Conservation (phyloP, 2,113 vertebrate species). For the Paradoxurus hermaphroditus region DNA sequence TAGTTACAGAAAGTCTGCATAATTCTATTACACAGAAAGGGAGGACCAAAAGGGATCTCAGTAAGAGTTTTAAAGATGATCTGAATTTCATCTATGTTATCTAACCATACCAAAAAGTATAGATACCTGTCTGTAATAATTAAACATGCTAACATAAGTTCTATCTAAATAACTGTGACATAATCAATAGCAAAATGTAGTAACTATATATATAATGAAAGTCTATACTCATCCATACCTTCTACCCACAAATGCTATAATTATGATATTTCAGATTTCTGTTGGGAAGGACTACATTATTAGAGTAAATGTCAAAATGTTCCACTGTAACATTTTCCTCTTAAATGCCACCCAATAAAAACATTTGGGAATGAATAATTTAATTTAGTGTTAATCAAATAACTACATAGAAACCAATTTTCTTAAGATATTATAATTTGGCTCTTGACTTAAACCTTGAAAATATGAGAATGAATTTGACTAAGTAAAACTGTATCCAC, state of each 20-base stretch:
- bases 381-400: background rate
- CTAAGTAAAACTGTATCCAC: conserved; percentile 4
- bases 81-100: background rate
- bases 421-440: background rate
- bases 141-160: background rate
- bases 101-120: background rate
- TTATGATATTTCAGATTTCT: background rate
- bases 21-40: background rate
- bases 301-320: background rate
- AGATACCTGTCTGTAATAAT: background rate
- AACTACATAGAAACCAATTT: background rate
- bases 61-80: background rate
- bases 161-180: background rate
- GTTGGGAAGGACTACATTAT: background rate
- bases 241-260: background rate
- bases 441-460: background rate
- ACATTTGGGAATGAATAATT: background rate
- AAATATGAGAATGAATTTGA: conserved; percentile 9
- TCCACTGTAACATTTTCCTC: background rate
- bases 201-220: background rate
- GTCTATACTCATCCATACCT: background rate
- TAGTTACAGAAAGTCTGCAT: background rate
- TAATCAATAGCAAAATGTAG: conserved; percentile 13
- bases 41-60: background rate
- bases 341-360: background rate